These are phyloP conservation scores for Lacerta agilis DNA, from an alignment of 2,797 vertebrate species.

Conservation along the genomic window DNA sequence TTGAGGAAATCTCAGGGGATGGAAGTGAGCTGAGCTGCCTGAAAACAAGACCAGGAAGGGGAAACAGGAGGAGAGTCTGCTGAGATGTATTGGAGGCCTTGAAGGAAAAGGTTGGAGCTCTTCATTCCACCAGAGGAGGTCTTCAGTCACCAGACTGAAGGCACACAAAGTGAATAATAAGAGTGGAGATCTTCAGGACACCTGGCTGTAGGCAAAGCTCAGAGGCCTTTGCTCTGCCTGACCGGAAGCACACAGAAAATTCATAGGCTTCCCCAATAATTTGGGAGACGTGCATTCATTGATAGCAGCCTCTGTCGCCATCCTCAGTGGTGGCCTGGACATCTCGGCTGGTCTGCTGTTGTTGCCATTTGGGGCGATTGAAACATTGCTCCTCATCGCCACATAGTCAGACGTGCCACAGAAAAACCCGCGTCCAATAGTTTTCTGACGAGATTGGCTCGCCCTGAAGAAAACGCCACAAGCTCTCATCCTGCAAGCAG, in stretches of 20 bases:
- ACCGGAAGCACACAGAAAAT: too few relatives aligned
- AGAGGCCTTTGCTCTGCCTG: too few relatives aligned
- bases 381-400: fast-evolving
- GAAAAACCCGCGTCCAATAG: too few relatives aligned
- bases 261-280: background rate
- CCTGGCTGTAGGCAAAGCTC: too few relatives aligned
- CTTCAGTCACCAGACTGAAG: background rate
- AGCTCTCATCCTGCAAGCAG: too few relatives aligned
- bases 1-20: too few relatives aligned
- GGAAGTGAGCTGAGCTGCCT: background rate
- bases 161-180: too few relatives aligned
- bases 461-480: background rate
- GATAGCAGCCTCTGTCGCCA: background rate
- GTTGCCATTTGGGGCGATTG: background rate
- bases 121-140: background rate
- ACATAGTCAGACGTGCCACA: background rate
- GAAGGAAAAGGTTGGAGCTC: background rate
- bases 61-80: background rate
- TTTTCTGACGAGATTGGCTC: background rate
- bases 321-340: background rate
- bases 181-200: too few relatives aligned
- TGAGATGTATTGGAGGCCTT: too few relatives aligned
- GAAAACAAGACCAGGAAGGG: background rate
- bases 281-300: background rate
- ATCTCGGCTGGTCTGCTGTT: too few relatives aligned